Conservation (phyloP, 2,113 vertebrate genomes). For the Tetrao urogallus region DNA sequence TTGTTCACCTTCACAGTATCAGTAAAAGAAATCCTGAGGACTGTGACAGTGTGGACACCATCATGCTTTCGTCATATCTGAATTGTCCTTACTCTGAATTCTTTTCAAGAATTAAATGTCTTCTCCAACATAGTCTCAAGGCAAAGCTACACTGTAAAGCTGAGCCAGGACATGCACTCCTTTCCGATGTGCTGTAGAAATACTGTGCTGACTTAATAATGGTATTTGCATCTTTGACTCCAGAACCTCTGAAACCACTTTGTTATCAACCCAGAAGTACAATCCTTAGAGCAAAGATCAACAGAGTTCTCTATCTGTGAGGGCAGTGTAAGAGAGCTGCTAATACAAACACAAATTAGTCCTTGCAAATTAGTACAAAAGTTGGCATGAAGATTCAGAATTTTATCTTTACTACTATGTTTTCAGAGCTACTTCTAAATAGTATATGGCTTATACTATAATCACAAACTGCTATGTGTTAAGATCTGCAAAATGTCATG, state of each 20-base stretch:
- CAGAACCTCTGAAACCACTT: not conserved
- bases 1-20: not conserved
- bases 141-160: not conserved
- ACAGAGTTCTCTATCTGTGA: not conserved
- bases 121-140: not conserved
- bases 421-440: not conserved
- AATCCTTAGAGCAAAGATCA: not conserved
- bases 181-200: not conserved
- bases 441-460: not conserved
- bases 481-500: not conserved
- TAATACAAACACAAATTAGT: not conserved
- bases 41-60: not conserved
- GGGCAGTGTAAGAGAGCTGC: not conserved
- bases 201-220: not conserved
- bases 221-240: accelerated
- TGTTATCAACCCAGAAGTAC: not conserved
- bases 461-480: not conserved
- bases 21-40: not conserved
- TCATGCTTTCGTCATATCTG: not conserved
- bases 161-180: not conserved
- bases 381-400: not conserved
- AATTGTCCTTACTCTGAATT: not conserved
- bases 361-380: not conserved
- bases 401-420: not conserved
- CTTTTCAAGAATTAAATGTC: not conserved